phyloP scores from a whole-genome alignment of 2,888 invertebrate species.

The Branchipolynoe longqiensis region DNA sequence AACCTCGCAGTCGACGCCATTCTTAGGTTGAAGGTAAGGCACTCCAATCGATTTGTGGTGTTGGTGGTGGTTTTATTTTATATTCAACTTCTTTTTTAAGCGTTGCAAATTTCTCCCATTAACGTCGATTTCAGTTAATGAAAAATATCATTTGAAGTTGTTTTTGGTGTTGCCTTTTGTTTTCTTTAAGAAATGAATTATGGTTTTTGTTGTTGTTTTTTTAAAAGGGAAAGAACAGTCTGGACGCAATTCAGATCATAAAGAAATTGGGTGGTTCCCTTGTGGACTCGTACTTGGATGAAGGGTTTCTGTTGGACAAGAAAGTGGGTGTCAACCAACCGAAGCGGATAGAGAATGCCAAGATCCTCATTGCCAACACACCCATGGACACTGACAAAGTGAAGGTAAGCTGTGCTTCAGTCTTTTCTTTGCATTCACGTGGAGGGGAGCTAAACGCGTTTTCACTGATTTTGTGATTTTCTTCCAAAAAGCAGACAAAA shows the following conservation, averaged over 20 bases:
- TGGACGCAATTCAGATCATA: slow-evolving; percentile 98
- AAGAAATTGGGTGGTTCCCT: slow-evolving; percentile 97
- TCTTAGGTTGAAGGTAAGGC: slow-evolving; percentile 88
- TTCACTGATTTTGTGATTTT: too few relatives aligned
- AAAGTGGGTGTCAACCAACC: slow-evolving; percentile 99
- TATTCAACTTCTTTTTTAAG: too few relatives aligned
- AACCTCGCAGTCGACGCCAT: slow-evolving; percentile 97
- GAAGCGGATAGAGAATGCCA: slow-evolving; percentile 95
- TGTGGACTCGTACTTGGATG: slow-evolving; percentile 96
- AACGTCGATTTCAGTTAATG: too few relatives aligned
- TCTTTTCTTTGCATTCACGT: too few relatives aligned
- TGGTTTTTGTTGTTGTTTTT: background rate
- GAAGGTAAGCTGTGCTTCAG: too few relatives aligned
- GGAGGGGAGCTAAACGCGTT: too few relatives aligned
- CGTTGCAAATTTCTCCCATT: too few relatives aligned
- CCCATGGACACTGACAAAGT: slow-evolving; percentile 99
- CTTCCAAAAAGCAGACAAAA: too few relatives aligned
- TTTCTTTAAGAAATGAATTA: background rate
- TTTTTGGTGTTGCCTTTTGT: background rate
- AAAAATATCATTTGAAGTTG: too few relatives aligned
- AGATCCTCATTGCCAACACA: slow-evolving; percentile 98
- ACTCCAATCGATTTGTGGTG: too few relatives aligned
- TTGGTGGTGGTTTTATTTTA: too few relatives aligned
- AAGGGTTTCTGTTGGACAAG: slow-evolving; percentile 95
- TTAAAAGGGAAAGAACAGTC: slow-evolving; percentile 82